Conservation (phyloP, 2,888 invertebrate genomes). For the Stenotaenia linearis region DNA sequence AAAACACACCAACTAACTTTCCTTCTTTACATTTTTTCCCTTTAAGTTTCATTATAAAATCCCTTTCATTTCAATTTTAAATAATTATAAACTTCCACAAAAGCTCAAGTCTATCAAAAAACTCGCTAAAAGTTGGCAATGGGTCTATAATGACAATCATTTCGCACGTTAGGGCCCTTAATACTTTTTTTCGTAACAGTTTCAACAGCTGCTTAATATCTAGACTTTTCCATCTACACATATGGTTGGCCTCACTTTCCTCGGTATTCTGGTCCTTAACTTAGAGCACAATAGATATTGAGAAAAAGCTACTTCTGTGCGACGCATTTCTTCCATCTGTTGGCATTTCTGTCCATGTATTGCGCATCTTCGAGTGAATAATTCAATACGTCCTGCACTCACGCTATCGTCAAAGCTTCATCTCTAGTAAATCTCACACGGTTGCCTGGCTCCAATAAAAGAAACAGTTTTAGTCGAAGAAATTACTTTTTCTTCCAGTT, state of each 20-base stretch:
- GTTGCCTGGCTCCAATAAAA: not conserved
- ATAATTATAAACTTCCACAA: no score
- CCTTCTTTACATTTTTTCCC: no score
- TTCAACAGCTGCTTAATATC: not conserved
- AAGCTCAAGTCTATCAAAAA: no score
- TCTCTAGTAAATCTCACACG: not conserved
- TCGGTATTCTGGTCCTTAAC: not conserved
- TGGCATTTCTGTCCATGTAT: not conserved
- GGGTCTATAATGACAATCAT: not conserved
- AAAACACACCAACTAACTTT: no score
- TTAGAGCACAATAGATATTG: not conserved
- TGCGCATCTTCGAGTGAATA: conserved; percentile 8
- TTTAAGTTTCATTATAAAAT: no score
- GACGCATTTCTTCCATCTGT: conserved; percentile 2
- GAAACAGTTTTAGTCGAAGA: not conserved
- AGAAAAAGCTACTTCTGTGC: not conserved
- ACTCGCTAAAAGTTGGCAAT: not conserved
- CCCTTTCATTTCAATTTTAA: no score
- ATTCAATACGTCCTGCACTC: not conserved
- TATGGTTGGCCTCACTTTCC: not conserved
- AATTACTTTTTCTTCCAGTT: not conserved
- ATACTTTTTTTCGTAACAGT: not conserved
- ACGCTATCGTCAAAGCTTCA: conserved; percentile 11
- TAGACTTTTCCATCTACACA: not conserved
- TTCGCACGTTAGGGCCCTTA: not conserved